Base-by-base conservation (phyloP, 2,888 invertebrate species). In the Cylloceria caligata region DNA sequence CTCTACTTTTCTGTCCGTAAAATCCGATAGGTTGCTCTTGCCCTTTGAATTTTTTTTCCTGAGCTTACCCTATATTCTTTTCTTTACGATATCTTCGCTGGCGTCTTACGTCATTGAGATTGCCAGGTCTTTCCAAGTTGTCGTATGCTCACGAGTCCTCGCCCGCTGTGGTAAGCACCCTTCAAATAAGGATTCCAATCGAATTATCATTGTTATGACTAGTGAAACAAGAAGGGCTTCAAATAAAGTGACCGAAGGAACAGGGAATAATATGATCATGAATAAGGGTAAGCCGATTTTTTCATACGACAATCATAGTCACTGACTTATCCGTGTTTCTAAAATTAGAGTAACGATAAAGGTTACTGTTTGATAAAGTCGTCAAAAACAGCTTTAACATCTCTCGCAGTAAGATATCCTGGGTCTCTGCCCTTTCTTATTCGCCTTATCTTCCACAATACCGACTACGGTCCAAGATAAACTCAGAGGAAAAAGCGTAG, bases 191-290 rank as follows among this genome's bases (percentile, higher is more conserved):
- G 60, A 57, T 68, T 78, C 81, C 83, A 83, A 87, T 86, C 83
- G 69, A 83, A 86, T 87, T 76, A 85, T 76, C 52, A 13, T 49
- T 65, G 69, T 82, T 84, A 80, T 83, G 80, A 81, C 36, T 39
- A 64, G 67, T 52, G 55, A 67, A 79, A 64, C 64, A 55, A 16
- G 42, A 65, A 9, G 55, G 24, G 24, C 57, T 19, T 16, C 2
- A 6, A 42, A 73, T n/a, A 27, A 64, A 72, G 42, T 9, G 24
- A 52, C 30, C 4, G 19, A 57, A 34, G 16, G 64, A 27, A 47
- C 62, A 24, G n/a, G 36, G 36, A 27, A 9, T 65, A 34, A 39
- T 21, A 47, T 57, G 42, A 64, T 47, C 21, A 49, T 55, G 39
- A 19, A 55, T 45, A 24, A 71, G 77, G 78, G 71, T 76, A 80